Evolutionary conservation across 2,888 invertebrate genomes (phyloP).

Genomic region (Xestia sexstrigata): DNA sequence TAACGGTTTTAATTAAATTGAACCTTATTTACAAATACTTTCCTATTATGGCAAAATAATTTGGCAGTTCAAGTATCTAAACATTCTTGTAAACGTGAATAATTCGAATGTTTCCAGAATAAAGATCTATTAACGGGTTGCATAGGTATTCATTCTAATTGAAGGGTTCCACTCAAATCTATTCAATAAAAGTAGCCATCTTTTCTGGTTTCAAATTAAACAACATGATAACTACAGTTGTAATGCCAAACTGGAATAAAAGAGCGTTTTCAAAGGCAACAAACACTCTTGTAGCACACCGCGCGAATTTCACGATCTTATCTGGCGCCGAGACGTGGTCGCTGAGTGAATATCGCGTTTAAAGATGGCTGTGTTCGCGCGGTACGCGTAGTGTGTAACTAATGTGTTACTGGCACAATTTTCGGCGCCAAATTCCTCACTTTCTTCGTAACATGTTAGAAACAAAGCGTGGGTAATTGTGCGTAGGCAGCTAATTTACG

Average conservation of each 20-base stretch:
- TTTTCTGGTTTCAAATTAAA: slow-evolving; percentile 8
- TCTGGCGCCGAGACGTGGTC: slow-evolving; percentile 10
- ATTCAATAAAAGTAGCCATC: slow-evolving; percentile 17
- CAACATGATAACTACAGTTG: slow-evolving; percentile 10
- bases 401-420: slow-evolving; percentile 40
- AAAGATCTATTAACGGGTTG: slow-evolving; percentile 13
- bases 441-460: slow-evolving; percentile 52
- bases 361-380: slow-evolving; percentile 10
- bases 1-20: slow-evolving; percentile 6
- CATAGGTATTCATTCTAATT: slow-evolving; percentile 29
- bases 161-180: slow-evolving; percentile 13
- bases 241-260: slow-evolving; percentile 11
- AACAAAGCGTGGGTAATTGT: slow-evolving; percentile 54
- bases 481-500: slow-evolving; percentile 56
- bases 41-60: neutral
- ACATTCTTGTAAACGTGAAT: neutral
- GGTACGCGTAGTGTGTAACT: slow-evolving; percentile 15
- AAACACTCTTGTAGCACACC: slow-evolving; percentile 39
- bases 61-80: neutral
- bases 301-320: slow-evolving; percentile 21
- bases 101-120: slow-evolving; percentile 18
- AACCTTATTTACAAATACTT: neutral
- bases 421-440: slow-evolving; percentile 30
- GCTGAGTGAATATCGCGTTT: slow-evolving; percentile 28
- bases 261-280: slow-evolving; percentile 22